Conservation (phyloP, 37 sponge, comb jelly and placozoan species). For the Amphimedon queenslandica region DNA sequence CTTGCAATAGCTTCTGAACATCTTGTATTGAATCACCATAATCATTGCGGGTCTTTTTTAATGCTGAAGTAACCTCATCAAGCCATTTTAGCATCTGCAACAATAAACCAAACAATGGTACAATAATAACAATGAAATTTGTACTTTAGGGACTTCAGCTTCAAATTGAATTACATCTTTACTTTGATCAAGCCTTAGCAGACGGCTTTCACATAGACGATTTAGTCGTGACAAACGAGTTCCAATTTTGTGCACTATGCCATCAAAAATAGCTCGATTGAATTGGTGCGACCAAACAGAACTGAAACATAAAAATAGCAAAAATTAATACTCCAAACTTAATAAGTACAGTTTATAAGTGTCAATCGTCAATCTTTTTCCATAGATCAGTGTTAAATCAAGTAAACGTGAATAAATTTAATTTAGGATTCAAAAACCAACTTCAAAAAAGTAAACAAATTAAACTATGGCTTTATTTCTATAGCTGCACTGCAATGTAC, state of each 20-base stretch:
- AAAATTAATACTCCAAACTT: too few relatives aligned
- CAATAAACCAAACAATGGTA: background rate
- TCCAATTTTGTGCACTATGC: constrained; percentile 6
- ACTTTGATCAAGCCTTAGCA: constrained; percentile 32
- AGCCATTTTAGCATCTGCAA: constrained; percentile 28
- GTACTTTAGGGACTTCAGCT: constrained; percentile 26
- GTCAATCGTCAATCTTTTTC: too few relatives aligned
- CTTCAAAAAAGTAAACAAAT: too few relatives aligned
- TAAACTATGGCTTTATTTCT: too few relatives aligned
- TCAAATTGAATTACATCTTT: constrained; percentile 34
- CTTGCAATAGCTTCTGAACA: constrained; percentile 7
- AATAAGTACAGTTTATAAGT: too few relatives aligned
- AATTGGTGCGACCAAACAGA: background rate
- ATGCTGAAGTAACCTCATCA: constrained; percentile 9
- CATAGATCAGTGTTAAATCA: too few relatives aligned
- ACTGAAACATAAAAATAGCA: background rate
- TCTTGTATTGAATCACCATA: constrained; percentile 44
- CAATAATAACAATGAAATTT: background rate
- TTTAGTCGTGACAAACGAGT: background rate
- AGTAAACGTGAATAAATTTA: too few relatives aligned
- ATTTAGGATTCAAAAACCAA: too few relatives aligned
- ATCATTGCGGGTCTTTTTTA: background rate
- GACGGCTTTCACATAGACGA: constrained; percentile 26
- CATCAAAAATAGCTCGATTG: background rate
- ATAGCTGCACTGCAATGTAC: too few relatives aligned